Base-by-base conservation (phyloP, 2,888 invertebrate species). In the Melanophora roralis region DNA sequence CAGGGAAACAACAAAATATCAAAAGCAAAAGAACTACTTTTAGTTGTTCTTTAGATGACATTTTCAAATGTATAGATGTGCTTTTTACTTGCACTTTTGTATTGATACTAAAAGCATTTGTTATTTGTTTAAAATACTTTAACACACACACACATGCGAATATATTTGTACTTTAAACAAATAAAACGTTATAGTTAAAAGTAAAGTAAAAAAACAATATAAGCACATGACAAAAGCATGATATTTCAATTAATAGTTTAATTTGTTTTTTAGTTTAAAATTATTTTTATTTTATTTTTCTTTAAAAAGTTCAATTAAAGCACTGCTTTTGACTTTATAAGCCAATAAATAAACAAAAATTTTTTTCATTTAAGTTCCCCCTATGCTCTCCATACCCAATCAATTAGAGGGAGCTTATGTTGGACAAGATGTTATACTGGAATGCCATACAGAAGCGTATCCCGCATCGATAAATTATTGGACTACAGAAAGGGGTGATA, bases 391-490 rank as follows among this genome's bases (percentile, higher is more conserved):
- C 84, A 97, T 97, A 88, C 96, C 97, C 64, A 97, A 97, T 91
- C 97, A 97, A 91, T 92, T 97, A 89, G 97, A 97, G 90, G 97
- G 95, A 49, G 97, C 96, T 75, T 96, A 96, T 89, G 90, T 96
- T 82, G 96, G 96, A 6, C 96, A 97, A 90, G 95, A 97, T 88
- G 96, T 97, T 77, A 94, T 94, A 49, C 91, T 97, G 82, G 96
- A 96, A 90, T 97, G 97, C 88, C 95, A 96, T 89, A 96, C 96
- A 0, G 97, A 97, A 90, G 97, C 97, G 49, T 96, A 95, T 89
- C 97, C 97, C 38, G 95, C 95, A 82, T 97, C 97, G 67, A 97
- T 97, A 89, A 97, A 97, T 92, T 97, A 97, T 89, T 97, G 97
- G 97, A 96, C 97, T 40, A 96, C 95, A 7, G 96, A 96, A 85